Conservation (phyloP, 2,113 vertebrate species). For the Cichladusa arquata region DNA sequence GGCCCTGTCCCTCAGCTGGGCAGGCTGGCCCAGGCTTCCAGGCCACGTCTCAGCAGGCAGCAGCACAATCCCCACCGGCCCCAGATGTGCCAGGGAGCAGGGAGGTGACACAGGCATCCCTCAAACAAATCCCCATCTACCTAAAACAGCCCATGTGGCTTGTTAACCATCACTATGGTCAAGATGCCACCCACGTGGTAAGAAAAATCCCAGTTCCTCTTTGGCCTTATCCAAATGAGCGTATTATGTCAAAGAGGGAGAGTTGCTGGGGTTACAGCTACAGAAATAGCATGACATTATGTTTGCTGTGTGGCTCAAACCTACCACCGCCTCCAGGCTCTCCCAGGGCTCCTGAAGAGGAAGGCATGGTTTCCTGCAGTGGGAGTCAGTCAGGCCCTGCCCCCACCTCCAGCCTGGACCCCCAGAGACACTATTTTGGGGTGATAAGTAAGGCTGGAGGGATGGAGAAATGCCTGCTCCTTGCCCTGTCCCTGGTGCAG, state of each 20-base stretch:
- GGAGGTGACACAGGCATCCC: neutral
- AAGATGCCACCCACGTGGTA: neutral
- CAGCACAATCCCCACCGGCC: neutral
- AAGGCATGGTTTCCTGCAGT: neutral
- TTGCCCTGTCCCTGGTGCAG: neutral
- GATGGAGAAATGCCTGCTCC: neutral
- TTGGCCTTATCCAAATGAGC: constrained; percentile 2
- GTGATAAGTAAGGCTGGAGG: neutral
- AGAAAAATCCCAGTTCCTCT: constrained; percentile 45
- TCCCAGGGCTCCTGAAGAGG: neutral
- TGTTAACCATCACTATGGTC: neutral
- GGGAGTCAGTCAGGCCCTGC: neutral
- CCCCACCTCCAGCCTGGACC: neutral
- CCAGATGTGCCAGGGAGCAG: neutral
- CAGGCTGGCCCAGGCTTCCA: neutral
- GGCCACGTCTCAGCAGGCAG: neutral
- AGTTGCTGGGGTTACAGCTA: neutral
- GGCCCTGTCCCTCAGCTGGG: neutral
- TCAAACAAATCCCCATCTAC: neutral
- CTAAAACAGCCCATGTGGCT: rapidly evolving
- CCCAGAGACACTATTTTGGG: rapidly evolving
- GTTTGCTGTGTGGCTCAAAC: neutral
- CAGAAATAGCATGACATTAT: constrained; percentile 3
- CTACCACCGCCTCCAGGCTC: neutral
- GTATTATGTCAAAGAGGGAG: neutral